Conservation (phyloP, 2,797 vertebrate genomes). For the Crocidura indochinensis region DNA sequence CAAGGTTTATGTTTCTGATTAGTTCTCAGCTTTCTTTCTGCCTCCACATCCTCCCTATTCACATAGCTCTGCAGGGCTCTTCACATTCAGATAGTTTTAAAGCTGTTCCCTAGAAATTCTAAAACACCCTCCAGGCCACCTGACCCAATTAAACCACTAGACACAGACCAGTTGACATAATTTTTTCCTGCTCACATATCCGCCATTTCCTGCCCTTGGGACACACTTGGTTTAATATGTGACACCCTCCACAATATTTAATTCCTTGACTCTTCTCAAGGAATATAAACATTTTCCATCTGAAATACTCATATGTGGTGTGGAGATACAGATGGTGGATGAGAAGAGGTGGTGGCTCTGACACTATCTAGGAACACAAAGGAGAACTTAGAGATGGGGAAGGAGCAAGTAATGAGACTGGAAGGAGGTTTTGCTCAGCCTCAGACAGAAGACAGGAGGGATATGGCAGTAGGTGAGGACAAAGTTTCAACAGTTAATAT, state of each 20-base stretch:
- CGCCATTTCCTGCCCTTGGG: neutral
- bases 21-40: neutral
- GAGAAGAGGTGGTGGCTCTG: neutral
- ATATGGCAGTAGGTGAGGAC: neutral
- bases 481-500: neutral
- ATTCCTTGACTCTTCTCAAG: slow-evolving; percentile 16
- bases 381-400: neutral
- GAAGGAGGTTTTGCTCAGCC: neutral
- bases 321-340: neutral
- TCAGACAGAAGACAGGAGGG: neutral
- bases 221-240: neutral
- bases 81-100: neutral
- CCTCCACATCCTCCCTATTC: neutral
- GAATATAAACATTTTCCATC: neutral
- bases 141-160: slow-evolving; percentile 2
- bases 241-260: neutral
- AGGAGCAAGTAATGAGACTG: too few relatives aligned
- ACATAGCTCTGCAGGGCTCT: neutral
- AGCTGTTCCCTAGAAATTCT: neutral
- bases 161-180: neutral
- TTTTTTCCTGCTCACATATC: neutral
- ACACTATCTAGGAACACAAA: neutral
- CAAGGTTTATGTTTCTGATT: neutral
- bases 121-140: neutral
- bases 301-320: neutral